Conservation (phyloP, 1,140 invertebrate species). For the Dolichoris vasculosae region DNA sequence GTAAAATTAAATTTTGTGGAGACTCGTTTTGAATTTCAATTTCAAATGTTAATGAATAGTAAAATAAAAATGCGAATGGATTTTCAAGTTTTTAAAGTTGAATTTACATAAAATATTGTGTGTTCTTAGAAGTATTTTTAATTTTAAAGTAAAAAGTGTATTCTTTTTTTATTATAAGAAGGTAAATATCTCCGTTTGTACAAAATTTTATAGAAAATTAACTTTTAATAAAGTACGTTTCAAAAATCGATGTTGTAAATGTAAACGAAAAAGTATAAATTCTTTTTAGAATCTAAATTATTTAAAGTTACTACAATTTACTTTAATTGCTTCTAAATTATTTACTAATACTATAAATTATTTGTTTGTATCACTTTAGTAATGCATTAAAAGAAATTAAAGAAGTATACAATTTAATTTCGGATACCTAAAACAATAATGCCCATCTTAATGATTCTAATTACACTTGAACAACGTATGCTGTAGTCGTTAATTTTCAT, state of each 20-base stretch:
- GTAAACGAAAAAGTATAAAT: neutral
- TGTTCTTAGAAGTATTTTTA: too few species aligned
- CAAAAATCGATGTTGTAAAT: neutral
- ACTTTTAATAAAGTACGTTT: neutral
- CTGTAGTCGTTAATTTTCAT: neutral
- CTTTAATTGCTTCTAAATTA: neutral
- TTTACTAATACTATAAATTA: neutral
- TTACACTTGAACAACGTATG: neutral
- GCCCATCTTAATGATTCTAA: conserved; percentile 27
- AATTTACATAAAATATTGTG: neutral
- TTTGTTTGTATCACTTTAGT: neutral
- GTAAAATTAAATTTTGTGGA: neutral
- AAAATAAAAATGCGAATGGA: neutral
- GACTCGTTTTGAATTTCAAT: neutral
- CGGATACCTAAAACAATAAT: neutral
- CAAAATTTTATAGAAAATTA: neutral
- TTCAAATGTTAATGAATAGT: conserved; percentile 8
- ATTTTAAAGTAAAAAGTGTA: too few species aligned
- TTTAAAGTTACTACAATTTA: neutral
- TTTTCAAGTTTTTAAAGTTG: neutral
- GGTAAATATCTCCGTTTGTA: neutral
- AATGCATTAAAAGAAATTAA: neutral
- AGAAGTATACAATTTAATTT: neutral
- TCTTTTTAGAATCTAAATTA: neutral
- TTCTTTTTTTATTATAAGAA: too few species aligned